Percentiles rank a stretch among this genome's conserved stretches.
Evolutionary conservation across 2,113 vertebrate species (phyloP).

Genomic region (Barbus barbus): DNA sequence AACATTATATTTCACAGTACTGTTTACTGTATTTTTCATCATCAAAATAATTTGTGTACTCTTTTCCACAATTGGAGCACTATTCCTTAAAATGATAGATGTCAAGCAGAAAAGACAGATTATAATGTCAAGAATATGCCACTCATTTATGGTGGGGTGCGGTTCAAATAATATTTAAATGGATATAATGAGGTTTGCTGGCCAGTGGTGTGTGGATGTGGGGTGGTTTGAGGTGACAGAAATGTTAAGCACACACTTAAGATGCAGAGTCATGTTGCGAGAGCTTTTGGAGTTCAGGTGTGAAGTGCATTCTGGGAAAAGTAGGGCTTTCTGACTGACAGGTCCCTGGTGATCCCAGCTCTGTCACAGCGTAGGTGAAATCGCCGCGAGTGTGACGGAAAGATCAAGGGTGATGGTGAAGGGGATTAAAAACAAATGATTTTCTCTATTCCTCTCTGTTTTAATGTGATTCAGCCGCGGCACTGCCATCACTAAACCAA

Average conservation of each 20-base stretch:
- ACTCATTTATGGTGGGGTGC: no score
- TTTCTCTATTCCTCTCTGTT: slow-evolving; percentile 5
- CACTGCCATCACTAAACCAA: slow-evolving; percentile 11
- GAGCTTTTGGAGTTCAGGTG: slow-evolving; percentile 34
- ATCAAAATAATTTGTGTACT: no score
- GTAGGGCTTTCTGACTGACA: slow-evolving; percentile 28
- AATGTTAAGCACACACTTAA: slow-evolving; percentile 45
- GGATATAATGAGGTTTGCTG: background rate
- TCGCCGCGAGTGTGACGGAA: background rate
- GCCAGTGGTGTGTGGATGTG: slow-evolving; percentile 5
- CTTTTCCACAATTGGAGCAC: no score
- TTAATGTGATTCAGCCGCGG: slow-evolving; percentile 37
- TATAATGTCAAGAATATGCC: no score
- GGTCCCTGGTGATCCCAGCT: slow-evolving; percentile 25
- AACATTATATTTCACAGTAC: no score
- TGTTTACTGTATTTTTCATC: no score
- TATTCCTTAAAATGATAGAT: no score
- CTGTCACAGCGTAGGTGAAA: background rate
- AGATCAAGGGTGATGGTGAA: slow-evolving; percentile 38
- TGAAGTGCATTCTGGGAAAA: slow-evolving; percentile 21
- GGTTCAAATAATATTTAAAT: slow-evolving; percentile 23
- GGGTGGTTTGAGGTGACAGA: background rate
- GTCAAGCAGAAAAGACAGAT: no score
- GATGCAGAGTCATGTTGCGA: slow-evolving; percentile 53
- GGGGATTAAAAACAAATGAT: slow-evolving; percentile 48